Evolutionary conservation across 2,888 invertebrate species (phyloP), one percentile per base, ranked within the genome.

Genomic region (Pseudolycoriella hygida): DNA sequence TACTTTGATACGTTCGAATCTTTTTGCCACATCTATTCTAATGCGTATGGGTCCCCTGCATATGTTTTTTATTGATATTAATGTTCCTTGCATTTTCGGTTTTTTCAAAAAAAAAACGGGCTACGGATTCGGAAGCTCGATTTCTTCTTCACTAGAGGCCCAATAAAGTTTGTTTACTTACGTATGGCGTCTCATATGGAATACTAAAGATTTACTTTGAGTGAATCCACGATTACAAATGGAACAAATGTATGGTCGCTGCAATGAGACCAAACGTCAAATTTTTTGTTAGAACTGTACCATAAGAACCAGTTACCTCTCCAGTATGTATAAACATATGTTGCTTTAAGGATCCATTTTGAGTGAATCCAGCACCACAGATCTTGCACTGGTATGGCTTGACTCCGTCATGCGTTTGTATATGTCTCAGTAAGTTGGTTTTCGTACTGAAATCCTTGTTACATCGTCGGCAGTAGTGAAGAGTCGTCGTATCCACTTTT

Each of bases 311-410:
- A 25, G 8, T 25, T 25, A 25, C 25, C 25, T 34, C 59, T 1
- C 59, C 59, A 0, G 60, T 58, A 43, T 61, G 60, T 3, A 57
- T 59, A 39, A 55, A 54, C 56, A 59, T 57, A 34, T 61, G 61
- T 17, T 59, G 59, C 47, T 60, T 60, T 0, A 61, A 47, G 1
- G 60, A 55, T 2, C 57, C 57, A 37, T 58, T 60, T 46, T 61
- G 61, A 0, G 59, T 57, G 37, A 61, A 61, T 4, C 56, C 54
- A 40, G 58, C 58, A 3, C 54, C 52, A 43, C 61, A 61, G 17
- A 55, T 50, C 2, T 43, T 49, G 43, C 61, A 61, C 40, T 55
- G 51, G 48, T 53, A 58, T 0, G 57, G 58, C 43, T 56, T 57
- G 4, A 53, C 53, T 2, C 60, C 60, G 25, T 55, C 57, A 42